Evolutionary conservation across 2,888 invertebrate species (phyloP), one percentile per base, ranked within the genome.

Genomic region (Stenodera caucasica): DNA sequence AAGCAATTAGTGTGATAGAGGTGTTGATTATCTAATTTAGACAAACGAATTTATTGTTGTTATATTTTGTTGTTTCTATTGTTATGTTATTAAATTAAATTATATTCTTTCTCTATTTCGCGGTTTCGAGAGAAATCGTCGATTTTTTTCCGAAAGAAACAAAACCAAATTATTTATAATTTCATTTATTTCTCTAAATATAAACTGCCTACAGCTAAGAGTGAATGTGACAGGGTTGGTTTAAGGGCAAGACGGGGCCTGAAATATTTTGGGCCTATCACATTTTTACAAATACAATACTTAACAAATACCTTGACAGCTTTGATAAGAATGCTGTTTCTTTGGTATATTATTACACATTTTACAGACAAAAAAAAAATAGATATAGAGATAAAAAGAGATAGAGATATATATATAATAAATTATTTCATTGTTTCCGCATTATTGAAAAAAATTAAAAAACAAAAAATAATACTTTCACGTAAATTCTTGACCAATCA

Each of bases 271-370:
- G 77, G 80, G 81, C 81, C 81, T 81, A 81, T 81, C 81, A 81
- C 81, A 81, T 80, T 32, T 2, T 32, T 32, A 4, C 26, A 4
- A 78, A 77, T 77, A 78, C 74, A 79, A 77, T 78, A 79, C 78
- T 79, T 79, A 63, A 79, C 75, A 72, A 72, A 75, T 74, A 75
- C 76, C 74, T 69, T 71, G 73, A 76, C 74, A 74, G 73, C 63
- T 75, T 75, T 77, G 75, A 78, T 78, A 78, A 78, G 73, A 76
- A 72, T 72, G 75, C 77, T 74, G 77, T 75, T 73, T 80, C 80
- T 81, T 81, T 81, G 80, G 80, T 81, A 80, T 75, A 77, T 77
- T 81, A 81, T 81, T 81, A 81, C 80, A 81, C 80, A 79, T 77
- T 79, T 79, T 76, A 76, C 72, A 75, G 18, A 40, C 40, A 21